Evolutionary conservation across 2,797 vertebrate species (phyloP).

Genomic region (Tachyglossus aculeatus): DNA sequence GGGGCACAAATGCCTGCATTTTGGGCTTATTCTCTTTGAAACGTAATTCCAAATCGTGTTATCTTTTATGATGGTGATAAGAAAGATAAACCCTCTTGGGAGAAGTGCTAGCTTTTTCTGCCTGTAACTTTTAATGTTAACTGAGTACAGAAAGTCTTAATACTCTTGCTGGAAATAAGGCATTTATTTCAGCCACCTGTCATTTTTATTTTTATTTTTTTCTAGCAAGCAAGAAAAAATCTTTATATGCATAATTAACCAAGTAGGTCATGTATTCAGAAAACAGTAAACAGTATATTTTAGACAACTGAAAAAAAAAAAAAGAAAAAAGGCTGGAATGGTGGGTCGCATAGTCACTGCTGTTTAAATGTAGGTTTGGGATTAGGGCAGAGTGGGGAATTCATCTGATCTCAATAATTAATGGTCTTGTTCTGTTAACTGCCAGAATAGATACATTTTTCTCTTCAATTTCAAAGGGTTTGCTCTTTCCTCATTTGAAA

Average conservation of each 20-base stretch:
- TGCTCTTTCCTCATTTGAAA: constrained; percentile 18
- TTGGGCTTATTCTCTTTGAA: no score
- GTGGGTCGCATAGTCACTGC: constrained; percentile 9
- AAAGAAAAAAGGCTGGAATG: background rate
- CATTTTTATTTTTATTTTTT: background rate
- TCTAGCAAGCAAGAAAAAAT: background rate
- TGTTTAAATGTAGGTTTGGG: constrained; percentile 23
- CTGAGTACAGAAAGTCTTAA: background rate
- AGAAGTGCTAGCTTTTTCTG: no score
- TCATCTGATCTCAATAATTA: constrained; percentile 15
- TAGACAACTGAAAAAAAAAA: no score
- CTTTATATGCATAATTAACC: constrained; percentile 22
- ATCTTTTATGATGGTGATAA: background rate
- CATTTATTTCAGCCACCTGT: background rate
- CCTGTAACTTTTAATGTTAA: background rate
- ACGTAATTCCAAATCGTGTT: no score
- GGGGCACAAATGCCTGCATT: no score
- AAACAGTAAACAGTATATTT: constrained; percentile 7
- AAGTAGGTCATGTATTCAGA: constrained; percentile 48
- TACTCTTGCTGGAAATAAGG: background rate
- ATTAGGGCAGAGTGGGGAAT: background rate
- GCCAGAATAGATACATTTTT: background rate
- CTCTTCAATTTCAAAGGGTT: background rate
- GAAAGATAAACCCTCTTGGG: background rate
- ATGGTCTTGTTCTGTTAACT: background rate